These are phyloP conservation scores for Mactra quadrangularis DNA, from an alignment of 1,140 invertebrate species.

Conservation along the genomic window DNA sequence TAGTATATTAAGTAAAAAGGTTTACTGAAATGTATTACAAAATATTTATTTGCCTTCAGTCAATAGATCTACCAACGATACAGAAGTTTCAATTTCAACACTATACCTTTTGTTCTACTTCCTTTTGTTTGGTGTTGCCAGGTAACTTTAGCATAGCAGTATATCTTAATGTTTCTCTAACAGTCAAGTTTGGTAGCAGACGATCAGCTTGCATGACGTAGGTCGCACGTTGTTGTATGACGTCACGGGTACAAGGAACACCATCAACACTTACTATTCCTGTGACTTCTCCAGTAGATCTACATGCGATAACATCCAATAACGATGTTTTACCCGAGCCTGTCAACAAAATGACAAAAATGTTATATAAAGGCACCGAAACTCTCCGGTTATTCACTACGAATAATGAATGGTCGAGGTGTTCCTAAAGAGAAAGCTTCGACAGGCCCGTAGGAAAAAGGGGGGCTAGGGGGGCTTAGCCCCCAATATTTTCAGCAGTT, in stretches of 20 bases:
- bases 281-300: constrained; percentile 61
- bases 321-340: constrained; percentile 75
- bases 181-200: constrained; percentile 73
- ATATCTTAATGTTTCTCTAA: constrained; percentile 73
- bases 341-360: constrained; percentile 22
- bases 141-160: constrained; percentile 72
- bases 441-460: too few relatives aligned
- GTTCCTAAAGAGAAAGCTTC: background rate
- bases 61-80: too few relatives aligned
- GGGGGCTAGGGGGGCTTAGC: too few relatives aligned
- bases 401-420: too few relatives aligned
- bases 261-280: constrained; percentile 65
- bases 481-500: too few relatives aligned
- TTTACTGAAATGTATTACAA: too few relatives aligned
- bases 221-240: constrained; percentile 65
- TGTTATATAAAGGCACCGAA: too few relatives aligned
- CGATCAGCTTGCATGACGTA: constrained; percentile 76
- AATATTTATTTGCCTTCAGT: too few relatives aligned
- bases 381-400: background rate
- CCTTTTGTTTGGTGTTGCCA: background rate
- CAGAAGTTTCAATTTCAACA: too few relatives aligned
- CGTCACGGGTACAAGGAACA: constrained; percentile 39
- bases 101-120: constrained; percentile 65
- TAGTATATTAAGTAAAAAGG: too few relatives aligned
- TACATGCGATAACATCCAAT: constrained; percentile 70